Evolutionary conservation across 2,888 invertebrate genomes (phyloP).

Genomic region (Labia minor): DNA sequence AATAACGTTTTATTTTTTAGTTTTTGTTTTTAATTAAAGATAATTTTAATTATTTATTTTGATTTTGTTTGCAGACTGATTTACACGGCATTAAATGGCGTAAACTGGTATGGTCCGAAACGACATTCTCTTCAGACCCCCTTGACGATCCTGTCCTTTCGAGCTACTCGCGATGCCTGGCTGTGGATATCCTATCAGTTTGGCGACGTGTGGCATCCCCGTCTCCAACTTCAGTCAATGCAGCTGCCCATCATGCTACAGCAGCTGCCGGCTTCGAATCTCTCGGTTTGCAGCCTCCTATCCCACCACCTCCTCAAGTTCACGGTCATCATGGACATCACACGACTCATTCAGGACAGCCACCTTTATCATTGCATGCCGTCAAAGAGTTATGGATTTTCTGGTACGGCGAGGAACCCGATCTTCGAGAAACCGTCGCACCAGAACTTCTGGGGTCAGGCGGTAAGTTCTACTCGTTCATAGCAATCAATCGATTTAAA

Average conservation of each 20-base stretch:
- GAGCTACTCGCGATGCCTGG: constrained; percentile 82
- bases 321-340: constrained; percentile 26
- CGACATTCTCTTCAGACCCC: constrained; percentile 47
- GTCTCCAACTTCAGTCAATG: constrained; percentile 32
- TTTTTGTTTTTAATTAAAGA: too few relatives aligned
- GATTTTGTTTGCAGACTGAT: constrained; percentile 78
- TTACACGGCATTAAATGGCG: constrained; percentile 99
- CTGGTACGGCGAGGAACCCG: constrained; percentile 98
- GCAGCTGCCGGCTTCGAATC: constrained; percentile 17
- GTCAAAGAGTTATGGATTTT: constrained; percentile 99
- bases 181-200: constrained; percentile 92
- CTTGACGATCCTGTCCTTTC: constrained; percentile 82
- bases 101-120: constrained; percentile 78
- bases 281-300: constrained; percentile 38
- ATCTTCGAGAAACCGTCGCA: constrained; percentile 71
- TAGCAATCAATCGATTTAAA: too few relatives aligned
- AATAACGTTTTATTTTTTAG: too few relatives aligned
- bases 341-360: constrained; percentile 30
- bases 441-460: constrained; percentile 65
- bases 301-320: constrained; percentile 41
- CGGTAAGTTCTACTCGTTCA: constrained; percentile 57
- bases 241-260: constrained; percentile 23
- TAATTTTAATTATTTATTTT: too few relatives aligned
- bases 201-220: constrained; percentile 81
- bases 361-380: constrained; percentile 70